Base-by-base conservation (phyloP, 2,797 vertebrate genomes). In the Enteromius unitaeniatus region DNA sequence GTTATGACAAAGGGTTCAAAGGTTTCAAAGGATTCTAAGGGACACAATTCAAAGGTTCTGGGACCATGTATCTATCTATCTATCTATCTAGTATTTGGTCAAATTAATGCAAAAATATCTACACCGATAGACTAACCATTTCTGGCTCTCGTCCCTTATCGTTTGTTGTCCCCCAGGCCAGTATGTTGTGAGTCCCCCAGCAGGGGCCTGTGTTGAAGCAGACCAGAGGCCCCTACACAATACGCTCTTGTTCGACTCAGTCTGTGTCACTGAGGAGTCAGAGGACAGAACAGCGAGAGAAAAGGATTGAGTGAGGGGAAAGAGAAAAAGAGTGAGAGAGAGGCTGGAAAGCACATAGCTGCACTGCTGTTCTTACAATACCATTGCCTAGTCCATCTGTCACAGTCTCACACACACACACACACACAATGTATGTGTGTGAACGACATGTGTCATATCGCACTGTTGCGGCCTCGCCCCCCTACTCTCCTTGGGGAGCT, bases 341-440 rank as follows among this genome's bases (percentile, higher is more conserved):
- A 95, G 60, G 58, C 62, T 84, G 74, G 68, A 82, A 82, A 62
- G 94, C 93, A 96, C 96, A 96, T 96, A 96, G 94, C 95, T 95
- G 94, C 94, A 96, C 95, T 93, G 95, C 94, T 93, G 93, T 93
- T 93, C 86, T 89, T 88, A 94, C 95, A 96, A 93, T 96, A 88
- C 89, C 94, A 95, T 95, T 94, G 95, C 95, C 94, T 95, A 92
- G 94, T 95, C 97, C 97, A 99, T 99, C 97, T 99, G 97, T 97
- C 97, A 94, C 94, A 93, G 76, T 88, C 94, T 92, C 84, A 77
- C 51, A 76, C 73, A 49, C 60, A 78, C 34, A 58, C 51, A 76
- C 51, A 76, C 74, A 60, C 74, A 77, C 93, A 92, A 88, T 80
- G 82, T 79, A 74, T 82, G 86, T 78, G 67, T 86, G 91, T 92